Base-by-base conservation (phyloP, 1,140 invertebrate genomes). In the Drosophila azteca region DNA sequence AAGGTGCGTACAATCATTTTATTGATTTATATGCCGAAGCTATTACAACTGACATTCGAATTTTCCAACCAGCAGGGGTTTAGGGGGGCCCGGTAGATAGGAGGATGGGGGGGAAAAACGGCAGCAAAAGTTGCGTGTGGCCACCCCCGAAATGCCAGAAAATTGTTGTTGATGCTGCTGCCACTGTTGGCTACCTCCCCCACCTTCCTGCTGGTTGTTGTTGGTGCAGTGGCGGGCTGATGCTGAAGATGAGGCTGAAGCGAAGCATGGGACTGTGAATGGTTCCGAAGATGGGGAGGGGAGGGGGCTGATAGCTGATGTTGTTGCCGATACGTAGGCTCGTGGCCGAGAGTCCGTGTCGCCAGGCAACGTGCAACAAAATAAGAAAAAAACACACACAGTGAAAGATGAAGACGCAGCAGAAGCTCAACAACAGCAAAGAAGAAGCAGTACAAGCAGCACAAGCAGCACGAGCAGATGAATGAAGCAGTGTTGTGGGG, bases 1-100 rank as follows among this genome's bases (percentile, higher is more conserved):
- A 90, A 90, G 87, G 87, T 90, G 85, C 87, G 85, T 90, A 90
- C 87, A 90, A 90, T 90, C 85, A 90, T 90, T 90, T 90, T 90
- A 90, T 90, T 90, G 87, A 90, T 90, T 90, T 90, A 90, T 90
- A 90, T 90, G 85, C 87, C 87, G 79, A 90, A 90, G 87, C 87
- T 90, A 90, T 90, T 90, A 90, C 87, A 88, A 90, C 87, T 90
- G 87, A 90, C 87, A 85, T 90, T 90, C 82, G 82, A 85, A 82
- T 85, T 85, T 85, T 85, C 81, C 78, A 87, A 77, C 77, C 63
- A 80, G 61, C 11, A 15, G 35, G 5, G 35, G 2, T 20, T 7
- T 24, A n/a, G n/a, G 6, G 31, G 13, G 6, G 17, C 15, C 11
- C 2, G 35, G 13, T 3, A 20, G 11, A 43, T 6, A 6, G 3